phyloP scores from a whole-genome alignment of 2,888 invertebrate species.

The Ophion slaviceki region DNA sequence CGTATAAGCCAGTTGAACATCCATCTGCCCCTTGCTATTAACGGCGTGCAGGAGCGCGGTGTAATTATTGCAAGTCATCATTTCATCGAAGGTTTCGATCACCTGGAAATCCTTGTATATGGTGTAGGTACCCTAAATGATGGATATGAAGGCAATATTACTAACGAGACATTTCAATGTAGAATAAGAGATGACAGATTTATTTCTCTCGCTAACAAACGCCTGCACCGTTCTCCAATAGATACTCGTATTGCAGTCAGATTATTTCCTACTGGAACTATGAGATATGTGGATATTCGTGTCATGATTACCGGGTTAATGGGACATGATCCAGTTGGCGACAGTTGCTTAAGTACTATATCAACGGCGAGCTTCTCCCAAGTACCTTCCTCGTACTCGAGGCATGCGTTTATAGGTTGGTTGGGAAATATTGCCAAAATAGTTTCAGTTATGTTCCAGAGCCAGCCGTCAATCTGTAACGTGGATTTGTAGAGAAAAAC shows the following conservation, averaged over 20 bases:
- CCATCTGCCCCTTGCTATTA: background rate
- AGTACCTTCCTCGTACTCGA: slow-evolving; percentile 2
- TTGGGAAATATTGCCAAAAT: background rate
- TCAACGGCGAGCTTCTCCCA: background rate
- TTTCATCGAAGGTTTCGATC: background rate
- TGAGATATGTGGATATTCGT: background rate
- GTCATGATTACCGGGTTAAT: background rate
- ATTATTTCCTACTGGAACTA: background rate
- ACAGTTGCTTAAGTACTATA: background rate
- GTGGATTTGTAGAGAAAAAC: background rate
- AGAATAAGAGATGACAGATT: background rate
- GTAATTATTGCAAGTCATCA: background rate
- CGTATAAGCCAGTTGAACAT: background rate
- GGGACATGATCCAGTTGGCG: background rate
- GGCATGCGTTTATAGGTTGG: background rate
- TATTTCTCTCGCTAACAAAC: no score
- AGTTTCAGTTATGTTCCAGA: background rate
- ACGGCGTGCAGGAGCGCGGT: background rate
- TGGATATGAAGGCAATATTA: background rate
- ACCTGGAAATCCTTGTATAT: background rate
- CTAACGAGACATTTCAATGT: background rate
- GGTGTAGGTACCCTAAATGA: background rate
- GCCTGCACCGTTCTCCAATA: background rate
- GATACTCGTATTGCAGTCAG: background rate
- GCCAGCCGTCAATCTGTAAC: background rate